phyloP scores from a whole-genome alignment of 2,888 invertebrate genomes.

The Drosophila pseudotalamancana region DNA sequence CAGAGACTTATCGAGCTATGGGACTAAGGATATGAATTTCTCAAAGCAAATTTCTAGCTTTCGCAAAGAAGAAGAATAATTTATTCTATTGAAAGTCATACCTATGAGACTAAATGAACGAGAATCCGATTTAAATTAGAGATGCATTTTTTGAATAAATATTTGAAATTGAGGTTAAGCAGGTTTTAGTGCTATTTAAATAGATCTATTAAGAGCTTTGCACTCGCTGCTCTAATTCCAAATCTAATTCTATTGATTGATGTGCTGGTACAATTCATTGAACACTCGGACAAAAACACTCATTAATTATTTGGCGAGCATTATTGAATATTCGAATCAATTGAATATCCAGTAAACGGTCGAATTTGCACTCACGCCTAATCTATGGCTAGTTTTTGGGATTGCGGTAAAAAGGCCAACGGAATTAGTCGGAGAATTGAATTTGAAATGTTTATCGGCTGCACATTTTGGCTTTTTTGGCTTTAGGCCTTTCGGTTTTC shows the following conservation, averaged over 20 bases:
- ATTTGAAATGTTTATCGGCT: constrained; percentile 8
- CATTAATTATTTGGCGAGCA: constrained; percentile 6
- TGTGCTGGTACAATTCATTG: neutral
- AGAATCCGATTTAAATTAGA: too few relatives aligned
- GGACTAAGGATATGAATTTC: too few relatives aligned
- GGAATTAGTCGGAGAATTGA: neutral
- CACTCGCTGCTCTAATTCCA: neutral
- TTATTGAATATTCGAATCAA: constrained; percentile 7
- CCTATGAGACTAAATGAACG: too few relatives aligned
- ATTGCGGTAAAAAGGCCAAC: constrained; percentile 4
- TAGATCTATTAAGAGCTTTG: too few relatives aligned
- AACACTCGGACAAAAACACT: neutral
- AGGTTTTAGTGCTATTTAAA: neutral
- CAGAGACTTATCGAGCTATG: too few relatives aligned
- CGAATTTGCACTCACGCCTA: constrained; percentile 1
- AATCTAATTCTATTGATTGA: neutral
- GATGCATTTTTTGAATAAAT: neutral
- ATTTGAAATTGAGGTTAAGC: neutral
- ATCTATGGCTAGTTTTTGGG: neutral
- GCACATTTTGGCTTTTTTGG: constrained; percentile 12
- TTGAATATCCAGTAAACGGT: neutral
- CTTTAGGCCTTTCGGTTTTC: constrained; percentile 2
- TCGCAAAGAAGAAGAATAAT: too few relatives aligned
- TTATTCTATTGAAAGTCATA: too few relatives aligned
- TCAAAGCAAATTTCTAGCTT: too few relatives aligned